phyloP scores from a whole-genome alignment of 1,140 invertebrate species.

The Planococcus citri region DNA sequence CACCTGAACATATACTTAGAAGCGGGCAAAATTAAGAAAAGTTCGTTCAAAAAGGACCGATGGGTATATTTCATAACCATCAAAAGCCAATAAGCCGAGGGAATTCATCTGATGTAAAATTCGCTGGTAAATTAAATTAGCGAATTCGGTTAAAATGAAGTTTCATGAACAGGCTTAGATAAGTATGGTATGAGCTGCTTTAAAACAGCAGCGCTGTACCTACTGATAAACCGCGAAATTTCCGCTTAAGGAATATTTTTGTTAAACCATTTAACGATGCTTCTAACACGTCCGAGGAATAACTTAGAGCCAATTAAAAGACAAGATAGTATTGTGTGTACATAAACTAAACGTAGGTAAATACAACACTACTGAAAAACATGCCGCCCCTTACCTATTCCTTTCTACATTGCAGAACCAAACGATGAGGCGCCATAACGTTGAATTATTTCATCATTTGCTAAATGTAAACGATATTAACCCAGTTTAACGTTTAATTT shows the following conservation, averaged over 20 bases:
- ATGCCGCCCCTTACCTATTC: too few relatives aligned
- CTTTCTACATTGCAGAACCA: neutral
- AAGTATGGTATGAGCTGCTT: neutral
- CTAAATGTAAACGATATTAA: neutral
- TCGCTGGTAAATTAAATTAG: neutral
- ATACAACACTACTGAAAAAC: neutral
- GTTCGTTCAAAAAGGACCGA: too few relatives aligned
- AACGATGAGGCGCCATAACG: neutral
- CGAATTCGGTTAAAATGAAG: neutral
- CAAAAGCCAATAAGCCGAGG: too few relatives aligned
- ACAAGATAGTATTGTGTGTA: neutral
- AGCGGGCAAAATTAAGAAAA: too few relatives aligned
- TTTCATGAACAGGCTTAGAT: neutral
- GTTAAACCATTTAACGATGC: neutral
- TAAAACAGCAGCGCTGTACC: neutral
- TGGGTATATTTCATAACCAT: too few relatives aligned
- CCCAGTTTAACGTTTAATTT: neutral
- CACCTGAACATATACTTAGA: too few relatives aligned
- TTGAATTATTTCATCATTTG: neutral
- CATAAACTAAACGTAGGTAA: neutral
- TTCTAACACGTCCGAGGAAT: neutral
- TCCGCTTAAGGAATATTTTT: neutral
- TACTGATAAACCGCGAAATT: neutral
- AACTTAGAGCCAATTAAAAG: neutral
- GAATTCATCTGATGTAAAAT: too few relatives aligned